Conservation (phyloP, 1,140 invertebrate species). For the Acyrthosiphon pisum region DNA sequence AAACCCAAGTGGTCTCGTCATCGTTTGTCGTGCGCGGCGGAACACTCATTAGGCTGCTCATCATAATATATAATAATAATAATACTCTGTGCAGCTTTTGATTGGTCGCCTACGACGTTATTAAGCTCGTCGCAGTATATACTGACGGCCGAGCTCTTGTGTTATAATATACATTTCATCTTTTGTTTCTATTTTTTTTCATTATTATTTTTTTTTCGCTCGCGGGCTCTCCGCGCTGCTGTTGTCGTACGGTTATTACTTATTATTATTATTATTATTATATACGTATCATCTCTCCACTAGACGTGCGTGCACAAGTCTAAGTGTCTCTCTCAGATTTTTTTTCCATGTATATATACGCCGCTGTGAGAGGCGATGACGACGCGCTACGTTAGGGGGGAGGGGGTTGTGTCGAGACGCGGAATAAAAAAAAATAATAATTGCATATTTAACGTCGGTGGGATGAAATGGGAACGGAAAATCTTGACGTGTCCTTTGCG, state of each 20-base stretch:
- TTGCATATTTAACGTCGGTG: conserved; percentile 13
- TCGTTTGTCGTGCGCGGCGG: neutral
- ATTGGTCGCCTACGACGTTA: neutral
- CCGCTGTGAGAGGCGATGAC: neutral
- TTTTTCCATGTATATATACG: neutral
- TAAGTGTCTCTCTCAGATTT: neutral
- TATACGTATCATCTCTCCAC: neutral
- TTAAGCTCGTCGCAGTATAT: too few relatives aligned
- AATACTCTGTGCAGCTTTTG: neutral
- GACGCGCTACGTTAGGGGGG: neutral
- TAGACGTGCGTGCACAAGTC: neutral
- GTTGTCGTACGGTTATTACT: neutral
- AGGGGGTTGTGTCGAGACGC: neutral
- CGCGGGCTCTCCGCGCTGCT: neutral
- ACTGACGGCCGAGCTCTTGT: neutral
- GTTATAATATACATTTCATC: neutral
- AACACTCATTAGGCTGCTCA: conserved; percentile 2
- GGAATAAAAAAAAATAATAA: neutral
- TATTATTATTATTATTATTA: neutral
- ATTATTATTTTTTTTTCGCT: neutral
- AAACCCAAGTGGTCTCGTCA: neutral
- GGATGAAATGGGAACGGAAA: neutral
- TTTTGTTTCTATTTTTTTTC: conserved; percentile 13
- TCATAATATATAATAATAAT: neutral
- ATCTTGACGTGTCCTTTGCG: conserved; percentile 4